Evolutionary conservation across 23 tunicate genomes (phyloP).

Genomic region (Oikopleura dioica): DNA sequence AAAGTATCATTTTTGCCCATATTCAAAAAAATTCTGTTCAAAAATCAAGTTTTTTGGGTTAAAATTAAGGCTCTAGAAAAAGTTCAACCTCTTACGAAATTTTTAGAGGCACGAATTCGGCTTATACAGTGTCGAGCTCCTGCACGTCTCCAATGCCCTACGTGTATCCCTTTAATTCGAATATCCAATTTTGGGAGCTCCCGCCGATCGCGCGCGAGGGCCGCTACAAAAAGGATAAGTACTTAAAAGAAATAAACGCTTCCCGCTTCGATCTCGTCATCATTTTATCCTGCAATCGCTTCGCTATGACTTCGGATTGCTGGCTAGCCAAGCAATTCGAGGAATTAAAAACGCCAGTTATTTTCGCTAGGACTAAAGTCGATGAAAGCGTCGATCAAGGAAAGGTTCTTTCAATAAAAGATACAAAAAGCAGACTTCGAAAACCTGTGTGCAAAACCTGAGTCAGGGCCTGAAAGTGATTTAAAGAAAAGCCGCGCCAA

Average conservation of each 20-base stretch:
- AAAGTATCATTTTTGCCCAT: no score
- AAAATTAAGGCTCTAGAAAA: no score
- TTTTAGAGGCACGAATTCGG: neutral
- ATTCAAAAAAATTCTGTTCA: no score
- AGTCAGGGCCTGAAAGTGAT: no score
- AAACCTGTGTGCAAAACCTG: neutral
- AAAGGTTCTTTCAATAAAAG: neutral
- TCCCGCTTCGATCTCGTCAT: neutral
- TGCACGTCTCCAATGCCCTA: neutral
- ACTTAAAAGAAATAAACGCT: neutral
- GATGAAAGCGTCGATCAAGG: neutral
- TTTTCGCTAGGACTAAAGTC: neutral
- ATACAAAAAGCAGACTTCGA: neutral
- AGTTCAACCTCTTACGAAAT: no score
- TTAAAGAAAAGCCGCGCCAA: no score
- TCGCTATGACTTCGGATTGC: neutral
- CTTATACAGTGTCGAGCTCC: neutral
- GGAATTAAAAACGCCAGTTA: neutral
- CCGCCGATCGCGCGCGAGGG: neutral
- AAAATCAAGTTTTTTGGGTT: no score
- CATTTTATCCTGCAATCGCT: neutral
- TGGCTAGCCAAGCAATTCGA: slow-evolving; percentile 12
- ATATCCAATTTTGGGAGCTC: neutral
- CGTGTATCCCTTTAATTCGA: neutral
- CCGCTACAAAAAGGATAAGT: neutral